Percentiles rank a stretch among this genome's conserved stretches.
phyloP scores from a whole-genome alignment of 2,888 invertebrate species.

The Rhimphoctona megacephalus region DNA sequence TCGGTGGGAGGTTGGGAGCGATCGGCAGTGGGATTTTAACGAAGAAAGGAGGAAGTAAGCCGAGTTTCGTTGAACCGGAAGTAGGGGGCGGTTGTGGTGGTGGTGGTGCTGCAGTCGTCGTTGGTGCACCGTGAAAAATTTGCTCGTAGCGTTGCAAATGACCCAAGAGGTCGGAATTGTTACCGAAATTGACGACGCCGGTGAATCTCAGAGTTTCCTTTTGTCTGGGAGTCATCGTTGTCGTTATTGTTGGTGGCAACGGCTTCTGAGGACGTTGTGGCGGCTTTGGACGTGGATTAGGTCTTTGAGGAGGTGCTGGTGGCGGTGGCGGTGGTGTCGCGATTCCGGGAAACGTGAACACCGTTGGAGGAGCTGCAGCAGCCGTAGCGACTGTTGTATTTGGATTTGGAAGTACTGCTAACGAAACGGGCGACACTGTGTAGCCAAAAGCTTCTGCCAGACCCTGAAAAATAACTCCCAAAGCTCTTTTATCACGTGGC shows the following conservation, averaged over 20 bases:
- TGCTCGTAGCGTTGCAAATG: slow-evolving; percentile 81
- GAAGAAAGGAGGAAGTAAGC: slow-evolving; percentile 75
- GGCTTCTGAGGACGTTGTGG: slow-evolving; percentile 36
- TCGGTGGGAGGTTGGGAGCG: slow-evolving; percentile 75
- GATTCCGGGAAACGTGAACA: slow-evolving; percentile 60
- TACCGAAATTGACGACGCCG: slow-evolving; percentile 82
- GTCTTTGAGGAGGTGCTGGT: slow-evolving; percentile 21
- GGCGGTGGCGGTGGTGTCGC: slow-evolving; percentile 48
- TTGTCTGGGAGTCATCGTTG: slow-evolving; percentile 71
- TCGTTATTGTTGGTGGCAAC: slow-evolving; percentile 44
- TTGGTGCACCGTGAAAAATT: slow-evolving; percentile 77
- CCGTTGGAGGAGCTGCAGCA: slow-evolving; percentile 54
- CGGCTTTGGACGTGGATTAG: slow-evolving; percentile 29
- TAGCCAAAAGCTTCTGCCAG: slow-evolving; percentile 82
- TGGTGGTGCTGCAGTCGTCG: slow-evolving; percentile 47
- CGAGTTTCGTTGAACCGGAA: slow-evolving; percentile 56
- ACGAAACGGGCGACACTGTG: slow-evolving; percentile 77
- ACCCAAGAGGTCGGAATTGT: slow-evolving; percentile 77
- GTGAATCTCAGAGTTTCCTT: slow-evolving; percentile 81
- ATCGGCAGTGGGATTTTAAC: slow-evolving; percentile 81
- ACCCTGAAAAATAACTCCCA: slow-evolving; percentile 81
- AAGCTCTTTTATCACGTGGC: slow-evolving; percentile 80
- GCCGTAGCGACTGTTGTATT: slow-evolving; percentile 61
- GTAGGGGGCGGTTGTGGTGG: not conserved
- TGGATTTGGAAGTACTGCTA: slow-evolving; percentile 79